A percentile compares a stretch with the other conserved stretches of the same genome.
These are phyloP conservation scores for Bubo bubo DNA, from an alignment of 2,113 vertebrate genomes.

Conservation along the genomic window DNA sequence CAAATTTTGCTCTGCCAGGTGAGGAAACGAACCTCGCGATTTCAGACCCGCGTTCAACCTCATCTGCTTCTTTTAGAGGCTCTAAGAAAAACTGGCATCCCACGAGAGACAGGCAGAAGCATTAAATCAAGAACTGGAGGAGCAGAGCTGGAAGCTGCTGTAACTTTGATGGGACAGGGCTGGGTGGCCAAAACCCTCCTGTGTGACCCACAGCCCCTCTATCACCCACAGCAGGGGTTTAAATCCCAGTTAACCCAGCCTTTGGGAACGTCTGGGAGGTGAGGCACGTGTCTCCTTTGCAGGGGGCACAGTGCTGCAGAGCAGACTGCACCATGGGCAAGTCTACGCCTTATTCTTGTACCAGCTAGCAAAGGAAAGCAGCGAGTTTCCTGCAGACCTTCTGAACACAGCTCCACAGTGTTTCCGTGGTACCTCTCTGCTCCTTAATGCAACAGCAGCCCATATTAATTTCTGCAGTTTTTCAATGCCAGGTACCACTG, in stretches of 20 bases:
- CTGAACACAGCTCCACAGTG: background rate
- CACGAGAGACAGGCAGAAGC: fast-evolving
- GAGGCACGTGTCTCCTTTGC: background rate
- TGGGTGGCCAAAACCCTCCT: background rate
- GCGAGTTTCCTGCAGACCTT: background rate
- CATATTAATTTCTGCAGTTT: background rate
- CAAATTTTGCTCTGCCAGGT: background rate
- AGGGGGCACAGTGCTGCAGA: background rate
- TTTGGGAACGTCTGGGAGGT: background rate
- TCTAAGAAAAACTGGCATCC: background rate
- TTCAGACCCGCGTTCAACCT: background rate
- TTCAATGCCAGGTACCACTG: background rate
- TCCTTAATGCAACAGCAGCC: background rate
- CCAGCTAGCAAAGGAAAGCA: background rate
- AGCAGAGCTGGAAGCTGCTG: background rate
- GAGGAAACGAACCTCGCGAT: fast-evolving
- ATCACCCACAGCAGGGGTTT: background rate
- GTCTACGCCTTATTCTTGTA: background rate
- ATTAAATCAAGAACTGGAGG: background rate
- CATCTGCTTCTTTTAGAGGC: background rate
- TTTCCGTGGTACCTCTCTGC: background rate
- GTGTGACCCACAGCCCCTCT: background rate
- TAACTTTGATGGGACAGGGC: background rate
- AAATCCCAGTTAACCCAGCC: background rate
- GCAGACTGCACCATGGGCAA: background rate